Percentiles rank a stretch among this genome's conserved stretches.
Conservation (phyloP, 2,113 vertebrate genomes). For the Rhineura floridana region DNA sequence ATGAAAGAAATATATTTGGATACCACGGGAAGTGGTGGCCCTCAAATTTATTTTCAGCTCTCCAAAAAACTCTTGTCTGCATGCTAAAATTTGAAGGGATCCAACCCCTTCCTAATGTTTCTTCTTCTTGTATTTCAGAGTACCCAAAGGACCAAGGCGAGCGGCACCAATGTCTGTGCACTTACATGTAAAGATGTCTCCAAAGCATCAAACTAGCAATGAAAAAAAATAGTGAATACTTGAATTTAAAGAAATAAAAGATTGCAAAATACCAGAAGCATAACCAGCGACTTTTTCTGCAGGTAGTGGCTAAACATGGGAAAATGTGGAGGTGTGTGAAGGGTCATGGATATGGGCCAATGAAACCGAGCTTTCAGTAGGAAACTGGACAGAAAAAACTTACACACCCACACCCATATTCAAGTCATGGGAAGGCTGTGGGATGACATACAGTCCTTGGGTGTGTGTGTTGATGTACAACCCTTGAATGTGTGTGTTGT, state of each 20-base stretch:
- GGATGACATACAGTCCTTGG: not conserved
- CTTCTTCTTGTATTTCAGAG: not conserved
- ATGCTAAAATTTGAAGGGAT: not conserved
- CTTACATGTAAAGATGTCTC: not conserved
- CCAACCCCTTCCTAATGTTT: not conserved
- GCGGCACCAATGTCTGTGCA: accelerated
- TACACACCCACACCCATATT: not conserved
- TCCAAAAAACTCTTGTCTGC: not conserved
- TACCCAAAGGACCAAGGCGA: not conserved
- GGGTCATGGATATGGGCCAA: not conserved
- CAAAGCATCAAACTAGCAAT: slow-evolving; percentile 1
- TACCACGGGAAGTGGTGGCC: not conserved
- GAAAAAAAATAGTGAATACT: slow-evolving; percentile 19
- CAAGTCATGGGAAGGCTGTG: not conserved
- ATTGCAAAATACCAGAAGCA: not conserved
- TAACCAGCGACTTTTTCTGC: not conserved
- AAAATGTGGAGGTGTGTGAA: not conserved
- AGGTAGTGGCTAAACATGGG: not conserved
- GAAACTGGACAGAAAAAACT: not conserved
- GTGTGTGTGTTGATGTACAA: not conserved
- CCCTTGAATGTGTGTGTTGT: too few species aligned
- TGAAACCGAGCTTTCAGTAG: not conserved
- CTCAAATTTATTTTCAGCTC: not conserved
- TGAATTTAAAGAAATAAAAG: slow-evolving; percentile 29
- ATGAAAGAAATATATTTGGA: not conserved